Evolutionary conservation across 1,140 invertebrate genomes (phyloP), one percentile per base, ranked within the genome.

Genomic region (Drosophila sp.): DNA sequence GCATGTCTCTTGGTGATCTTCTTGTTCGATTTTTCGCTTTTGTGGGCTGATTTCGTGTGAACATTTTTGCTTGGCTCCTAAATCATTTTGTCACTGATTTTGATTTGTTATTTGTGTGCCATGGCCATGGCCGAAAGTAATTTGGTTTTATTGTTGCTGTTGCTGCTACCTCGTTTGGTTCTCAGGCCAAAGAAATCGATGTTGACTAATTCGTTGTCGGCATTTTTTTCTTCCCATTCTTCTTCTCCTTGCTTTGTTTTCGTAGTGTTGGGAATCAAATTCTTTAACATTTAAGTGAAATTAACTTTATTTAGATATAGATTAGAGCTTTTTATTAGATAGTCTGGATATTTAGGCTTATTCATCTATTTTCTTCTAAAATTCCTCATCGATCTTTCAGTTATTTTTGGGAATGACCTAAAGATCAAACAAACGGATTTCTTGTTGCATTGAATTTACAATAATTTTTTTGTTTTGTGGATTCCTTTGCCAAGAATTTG

Each of bases 61-160:
- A 89, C 77, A 80, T 89, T 84, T 89, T 90, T 61, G 77, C 74
- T 56, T 64, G 80, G 85, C 80, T 90, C 84, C 65, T 89, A 89
- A 89, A 89, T 89, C 84, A 89, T 89, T 89, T 89, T 89, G 84
- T 89, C 84, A 90, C 85, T 77, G 80, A 83, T 84, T 89, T 89
- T 89, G 85, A 89, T 89, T 89, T 90, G 85, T 89, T 87, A 78
- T 84, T 89, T 76, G 76, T 66, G 69, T 66, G 69, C 70, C 35
- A 38, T 38, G 56, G 67, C 50, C 74, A 73, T 71, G 66, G 66
- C 66, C 69, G 56, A 55, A 67, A 83, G 83, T 86, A 86, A 86
- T 86, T 86, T 80, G 76, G 72, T 73, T 72, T 69, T 70, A 70
- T 72, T 72, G 11, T 41, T 58, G 27, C 23, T 62, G 60, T 25